phyloP scores from a whole-genome alignment of 2,113 vertebrate genomes.

The Notothenia coriiceps region DNA sequence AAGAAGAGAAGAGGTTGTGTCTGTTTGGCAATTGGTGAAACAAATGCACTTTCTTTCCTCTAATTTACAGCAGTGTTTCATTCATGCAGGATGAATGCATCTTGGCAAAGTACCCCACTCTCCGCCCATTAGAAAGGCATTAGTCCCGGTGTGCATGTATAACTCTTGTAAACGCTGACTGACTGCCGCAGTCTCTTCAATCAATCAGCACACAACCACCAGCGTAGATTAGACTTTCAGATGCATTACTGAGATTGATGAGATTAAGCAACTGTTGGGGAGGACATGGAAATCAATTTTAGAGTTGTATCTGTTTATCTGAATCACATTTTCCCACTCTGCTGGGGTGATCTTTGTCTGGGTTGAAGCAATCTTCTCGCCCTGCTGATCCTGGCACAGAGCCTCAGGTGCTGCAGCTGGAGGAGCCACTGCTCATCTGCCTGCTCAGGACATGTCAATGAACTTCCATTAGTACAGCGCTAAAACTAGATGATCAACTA shows the following conservation, averaged over 20 bases:
- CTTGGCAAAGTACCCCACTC: slow-evolving; percentile 20
- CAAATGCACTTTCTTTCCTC: slow-evolving; percentile 14
- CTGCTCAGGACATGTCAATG: background rate
- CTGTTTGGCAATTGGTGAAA: background rate
- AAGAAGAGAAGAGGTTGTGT: background rate
- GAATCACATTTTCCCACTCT: slow-evolving; percentile 43
- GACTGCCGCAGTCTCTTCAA: slow-evolving; percentile 37
- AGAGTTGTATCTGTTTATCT: slow-evolving; percentile 49
- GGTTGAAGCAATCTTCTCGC: slow-evolving; percentile 60
- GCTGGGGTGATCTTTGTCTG: slow-evolving; percentile 39
- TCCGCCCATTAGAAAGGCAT: slow-evolving; percentile 39
- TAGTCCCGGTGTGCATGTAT: slow-evolving; percentile 28
- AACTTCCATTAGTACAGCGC: background rate
- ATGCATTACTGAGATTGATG: slow-evolving; percentile 18
- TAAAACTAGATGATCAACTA: too few relatives aligned
- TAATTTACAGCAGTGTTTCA: slow-evolving; percentile 5
- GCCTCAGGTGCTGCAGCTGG: slow-evolving; percentile 34
- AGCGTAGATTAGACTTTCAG: slow-evolving; percentile 19
- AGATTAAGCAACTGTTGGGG: slow-evolving; percentile 38
- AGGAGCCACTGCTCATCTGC: slow-evolving; percentile 11
- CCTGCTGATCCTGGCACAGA: slow-evolving; percentile 51
- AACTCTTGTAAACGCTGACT: slow-evolving; percentile 41
- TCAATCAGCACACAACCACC: slow-evolving; percentile 39
- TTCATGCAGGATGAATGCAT: slow-evolving; percentile 3
- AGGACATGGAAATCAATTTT: slow-evolving; percentile 41